These are phyloP conservation scores for Rhinoraja longicauda DNA, from an alignment of 2,797 vertebrate species.

Conservation along the genomic window DNA sequence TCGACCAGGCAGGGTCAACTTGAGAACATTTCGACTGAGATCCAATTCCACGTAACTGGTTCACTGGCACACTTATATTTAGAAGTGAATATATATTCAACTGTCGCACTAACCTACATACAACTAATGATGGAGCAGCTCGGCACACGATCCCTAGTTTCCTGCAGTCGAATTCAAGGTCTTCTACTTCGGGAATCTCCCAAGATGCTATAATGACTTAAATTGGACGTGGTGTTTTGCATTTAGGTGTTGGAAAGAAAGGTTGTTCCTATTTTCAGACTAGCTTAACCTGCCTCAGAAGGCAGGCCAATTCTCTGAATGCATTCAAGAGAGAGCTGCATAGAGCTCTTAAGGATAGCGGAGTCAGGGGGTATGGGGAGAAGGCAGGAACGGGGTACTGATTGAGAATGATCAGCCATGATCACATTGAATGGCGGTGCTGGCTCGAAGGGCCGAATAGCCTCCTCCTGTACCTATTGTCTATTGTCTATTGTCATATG, in stretches of 20 bases:
- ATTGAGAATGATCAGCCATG: too few species aligned
- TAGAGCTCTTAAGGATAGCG: too few species aligned
- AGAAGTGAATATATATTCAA: neutral
- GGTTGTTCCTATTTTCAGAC: neutral
- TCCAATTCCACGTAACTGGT: slow-evolving; percentile 5
- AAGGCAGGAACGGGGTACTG: too few species aligned
- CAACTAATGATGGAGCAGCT: neutral
- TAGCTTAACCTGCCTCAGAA: neutral
- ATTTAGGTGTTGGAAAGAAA: neutral
- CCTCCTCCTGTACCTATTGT: too few species aligned
- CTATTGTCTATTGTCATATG: too few species aligned
- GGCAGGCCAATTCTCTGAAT: too few species aligned
- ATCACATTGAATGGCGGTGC: too few species aligned
- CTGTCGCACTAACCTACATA: slow-evolving; percentile 26
- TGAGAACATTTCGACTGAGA: neutral
- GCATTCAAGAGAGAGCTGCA: too few species aligned
- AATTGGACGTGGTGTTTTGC: neutral
- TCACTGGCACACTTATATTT: slow-evolving; percentile 28
- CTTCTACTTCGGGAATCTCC: too few species aligned
- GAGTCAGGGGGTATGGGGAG: too few species aligned
- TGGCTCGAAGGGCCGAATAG: too few species aligned
- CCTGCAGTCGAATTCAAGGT: neutral
- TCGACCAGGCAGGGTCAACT: neutral
- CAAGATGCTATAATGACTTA: too few species aligned
- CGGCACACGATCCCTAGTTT: neutral